Evolutionary conservation across 2,888 invertebrate genomes (phyloP).

Genomic region (Xanthorhoe designata): DNA sequence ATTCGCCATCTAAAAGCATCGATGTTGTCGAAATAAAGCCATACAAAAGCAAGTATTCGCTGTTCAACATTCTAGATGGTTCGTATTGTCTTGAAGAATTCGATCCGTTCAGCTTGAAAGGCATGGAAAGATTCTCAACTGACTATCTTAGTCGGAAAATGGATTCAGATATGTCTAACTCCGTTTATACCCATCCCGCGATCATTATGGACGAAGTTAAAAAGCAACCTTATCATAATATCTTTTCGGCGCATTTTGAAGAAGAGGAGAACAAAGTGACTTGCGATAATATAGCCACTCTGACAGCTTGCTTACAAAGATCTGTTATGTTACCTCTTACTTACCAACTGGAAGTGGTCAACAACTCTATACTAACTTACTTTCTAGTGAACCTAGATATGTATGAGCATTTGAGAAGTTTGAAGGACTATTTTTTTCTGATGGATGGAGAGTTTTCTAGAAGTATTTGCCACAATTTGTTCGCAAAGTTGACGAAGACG

Average conservation of each 20-base stretch:
- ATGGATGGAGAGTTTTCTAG: constrained; percentile 93
- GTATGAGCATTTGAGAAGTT: constrained; percentile 89
- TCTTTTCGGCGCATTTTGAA: constrained; percentile 66
- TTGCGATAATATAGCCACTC: constrained; percentile 76
- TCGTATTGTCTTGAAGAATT: constrained; percentile 76
- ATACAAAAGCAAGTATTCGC: constrained; percentile 56
- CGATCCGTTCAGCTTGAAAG: constrained; percentile 77
- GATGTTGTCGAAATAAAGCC: constrained; percentile 41
- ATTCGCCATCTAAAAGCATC: constrained; percentile 60
- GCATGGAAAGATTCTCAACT: constrained; percentile 57
- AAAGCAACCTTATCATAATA: constrained; percentile 74
- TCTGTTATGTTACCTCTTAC: constrained; percentile 89
- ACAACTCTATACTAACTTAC: constrained; percentile 89
- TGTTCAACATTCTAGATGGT: constrained; percentile 80
- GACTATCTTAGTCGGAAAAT: constrained; percentile 65
- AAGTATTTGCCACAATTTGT: constrained; percentile 89
- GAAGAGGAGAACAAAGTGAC: constrained; percentile 61
- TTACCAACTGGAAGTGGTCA: constrained; percentile 89
- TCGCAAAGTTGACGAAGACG: constrained; percentile 88
- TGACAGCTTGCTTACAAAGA: constrained; percentile 87
- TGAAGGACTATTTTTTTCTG: constrained; percentile 92
- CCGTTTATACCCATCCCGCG: constrained; percentile 73
- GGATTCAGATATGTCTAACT: constrained; percentile 57
- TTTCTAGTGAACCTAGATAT: constrained; percentile 88
- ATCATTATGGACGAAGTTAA: constrained; percentile 74